Evolutionary conservation across 1,140 invertebrate species (phyloP).

Genomic region (Lycorma delicatula): DNA sequence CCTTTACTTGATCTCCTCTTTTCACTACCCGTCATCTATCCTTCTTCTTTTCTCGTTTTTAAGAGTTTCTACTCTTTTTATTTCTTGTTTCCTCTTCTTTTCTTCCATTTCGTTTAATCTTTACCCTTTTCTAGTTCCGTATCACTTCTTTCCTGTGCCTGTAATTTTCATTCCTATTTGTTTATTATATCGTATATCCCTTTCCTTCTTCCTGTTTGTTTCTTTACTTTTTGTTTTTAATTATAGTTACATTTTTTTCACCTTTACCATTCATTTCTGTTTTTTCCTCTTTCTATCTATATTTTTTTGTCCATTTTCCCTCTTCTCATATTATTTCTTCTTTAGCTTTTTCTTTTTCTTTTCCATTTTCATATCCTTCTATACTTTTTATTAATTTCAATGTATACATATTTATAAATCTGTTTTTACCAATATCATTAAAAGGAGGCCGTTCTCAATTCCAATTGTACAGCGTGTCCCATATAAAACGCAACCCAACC

Average conservation of each 20-base stretch:
- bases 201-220: background rate
- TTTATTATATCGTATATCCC: background rate
- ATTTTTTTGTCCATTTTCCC: background rate
- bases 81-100: background rate
- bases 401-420: no score
- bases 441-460: no score
- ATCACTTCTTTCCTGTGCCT: background rate
- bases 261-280: background rate
- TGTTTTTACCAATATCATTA: no score
- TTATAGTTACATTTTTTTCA: background rate
- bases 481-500: no score
- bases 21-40: background rate
- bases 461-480: no score
- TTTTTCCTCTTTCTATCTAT: background rate
- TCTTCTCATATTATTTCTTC: background rate
- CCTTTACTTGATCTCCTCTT: no score
- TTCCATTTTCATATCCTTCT: no score
- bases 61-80: background rate
- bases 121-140: background rate
- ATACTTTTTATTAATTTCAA: no score
- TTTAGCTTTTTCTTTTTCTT: background rate
- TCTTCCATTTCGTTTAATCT: background rate
- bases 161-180: background rate
- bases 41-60: background rate
- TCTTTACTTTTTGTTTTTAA: background rate